Evolutionary conservation across 2,113 vertebrate species (phyloP).

Genomic region (Amphiprion percula): DNA sequence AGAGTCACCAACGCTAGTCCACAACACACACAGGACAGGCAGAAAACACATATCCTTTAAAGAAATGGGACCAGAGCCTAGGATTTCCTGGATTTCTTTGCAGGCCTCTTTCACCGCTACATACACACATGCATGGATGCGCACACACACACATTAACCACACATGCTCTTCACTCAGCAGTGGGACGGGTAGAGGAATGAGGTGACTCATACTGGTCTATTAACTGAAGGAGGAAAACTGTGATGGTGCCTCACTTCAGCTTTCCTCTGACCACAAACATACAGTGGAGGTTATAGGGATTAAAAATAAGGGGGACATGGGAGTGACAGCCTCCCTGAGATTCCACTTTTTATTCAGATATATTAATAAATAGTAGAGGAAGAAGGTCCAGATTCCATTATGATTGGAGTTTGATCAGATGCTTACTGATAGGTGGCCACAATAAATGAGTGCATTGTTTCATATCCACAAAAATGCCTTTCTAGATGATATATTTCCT

Average conservation of each 20-base stretch:
- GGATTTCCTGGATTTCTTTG: conserved; percentile 75
- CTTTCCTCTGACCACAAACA: conserved; percentile 44
- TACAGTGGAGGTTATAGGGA: conserved; percentile 26
- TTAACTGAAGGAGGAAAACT: conserved; percentile 55
- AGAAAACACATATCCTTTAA: conserved; percentile 53
- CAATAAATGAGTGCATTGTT: too few species aligned
- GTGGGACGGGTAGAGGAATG: conserved; percentile 53
- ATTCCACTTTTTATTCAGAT: not conserved
- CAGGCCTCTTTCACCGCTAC: conserved; percentile 50
- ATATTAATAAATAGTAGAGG: not conserved
- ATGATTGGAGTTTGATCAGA: not conserved
- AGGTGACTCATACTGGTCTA: conserved; percentile 65
- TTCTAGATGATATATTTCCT: not conserved
- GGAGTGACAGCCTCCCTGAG: not conserved
- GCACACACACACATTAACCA: conserved; percentile 12
- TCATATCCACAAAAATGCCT: not conserved
- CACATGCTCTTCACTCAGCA: conserved; percentile 36
- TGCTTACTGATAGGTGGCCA: too few species aligned
- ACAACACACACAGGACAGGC: conserved; percentile 25
- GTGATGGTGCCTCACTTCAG: conserved; percentile 25
- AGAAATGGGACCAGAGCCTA: conserved; percentile 67
- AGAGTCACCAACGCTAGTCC: conserved; percentile 41
- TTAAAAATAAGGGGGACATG: conserved; percentile 14
- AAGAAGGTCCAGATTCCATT: not conserved
- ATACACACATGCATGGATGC: conserved; percentile 37